These are phyloP conservation scores for Hyaena hyaena DNA, from an alignment of 2,113 vertebrate genomes.

Conservation along the genomic window DNA sequence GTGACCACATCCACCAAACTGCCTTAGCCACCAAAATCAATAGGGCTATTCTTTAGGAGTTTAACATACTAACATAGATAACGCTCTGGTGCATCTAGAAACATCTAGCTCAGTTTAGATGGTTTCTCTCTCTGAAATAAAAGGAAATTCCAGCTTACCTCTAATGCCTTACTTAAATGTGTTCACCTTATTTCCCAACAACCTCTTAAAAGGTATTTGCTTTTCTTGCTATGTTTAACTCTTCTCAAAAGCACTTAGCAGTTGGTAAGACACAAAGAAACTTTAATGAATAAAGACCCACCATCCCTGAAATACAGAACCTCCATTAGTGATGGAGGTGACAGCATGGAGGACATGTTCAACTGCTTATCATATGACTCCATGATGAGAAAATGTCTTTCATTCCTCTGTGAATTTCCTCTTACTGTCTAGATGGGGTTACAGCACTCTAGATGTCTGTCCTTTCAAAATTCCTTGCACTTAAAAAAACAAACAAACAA, in stretches of 20 bases:
- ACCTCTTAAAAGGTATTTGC: neutral
- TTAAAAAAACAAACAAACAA: neutral
- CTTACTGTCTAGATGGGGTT: neutral
- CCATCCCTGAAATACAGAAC: neutral
- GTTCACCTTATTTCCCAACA: neutral
- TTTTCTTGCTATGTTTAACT: neutral
- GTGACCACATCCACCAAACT: neutral
- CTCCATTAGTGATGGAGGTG: neutral
- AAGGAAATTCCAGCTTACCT: neutral
- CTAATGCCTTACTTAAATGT: neutral
- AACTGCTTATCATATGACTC: neutral
- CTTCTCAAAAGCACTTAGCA: neutral
- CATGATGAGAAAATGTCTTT: neutral
- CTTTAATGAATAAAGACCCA: neutral
- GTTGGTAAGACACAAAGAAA: neutral
- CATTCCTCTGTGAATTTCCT: neutral
- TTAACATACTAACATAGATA: neutral
- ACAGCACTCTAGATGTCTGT: neutral
- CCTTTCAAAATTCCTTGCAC: neutral
- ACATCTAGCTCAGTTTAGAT: neutral
- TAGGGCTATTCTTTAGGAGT: neutral
- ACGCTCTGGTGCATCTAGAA: neutral
- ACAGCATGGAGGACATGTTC: neutral
- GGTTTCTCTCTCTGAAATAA: neutral
- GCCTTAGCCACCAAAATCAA: neutral